Conservation (phyloP, 1,140 invertebrate genomes). For the honey bee (Apis mellifera) region DNA sequence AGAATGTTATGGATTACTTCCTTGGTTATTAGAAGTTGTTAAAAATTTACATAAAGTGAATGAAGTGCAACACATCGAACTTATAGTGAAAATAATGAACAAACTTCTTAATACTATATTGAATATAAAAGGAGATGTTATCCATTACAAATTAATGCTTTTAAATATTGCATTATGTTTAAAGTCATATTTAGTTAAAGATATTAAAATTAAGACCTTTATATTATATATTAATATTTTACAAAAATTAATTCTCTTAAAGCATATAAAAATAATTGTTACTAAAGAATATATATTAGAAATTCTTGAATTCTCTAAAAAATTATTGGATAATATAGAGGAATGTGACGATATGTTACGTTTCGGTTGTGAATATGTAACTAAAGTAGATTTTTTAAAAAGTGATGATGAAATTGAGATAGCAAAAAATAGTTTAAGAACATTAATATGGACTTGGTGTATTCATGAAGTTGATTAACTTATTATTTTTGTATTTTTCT, state of each 20-base stretch:
- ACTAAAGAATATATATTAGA: constrained; percentile 54
- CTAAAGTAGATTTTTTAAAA: constrained; percentile 6
- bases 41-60: constrained; percentile 35
- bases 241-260: constrained; percentile 60
- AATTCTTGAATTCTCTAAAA: constrained; percentile 55
- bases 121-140: constrained; percentile 46
- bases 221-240: constrained; percentile 50
- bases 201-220: constrained; percentile 24
- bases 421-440: constrained; percentile 17
- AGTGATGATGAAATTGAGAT: constrained; percentile 5
- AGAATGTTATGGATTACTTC: constrained; percentile 84
- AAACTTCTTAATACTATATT: constrained; percentile 62
- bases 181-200: constrained; percentile 33
- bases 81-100: constrained; percentile 62
- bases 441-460: constrained; percentile 48
- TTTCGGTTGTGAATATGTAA: constrained; percentile 69
- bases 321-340: constrained; percentile 55
- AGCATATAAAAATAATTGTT: constrained; percentile 50
- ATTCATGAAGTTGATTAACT: background rate
- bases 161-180: constrained; percentile 43
- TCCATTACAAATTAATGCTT: constrained; percentile 48
- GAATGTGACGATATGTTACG: constrained; percentile 68
- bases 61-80: constrained; percentile 50
- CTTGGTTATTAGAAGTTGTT: constrained; percentile 81
- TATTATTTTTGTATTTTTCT: background rate